Evolutionary conservation across 2,113 vertebrate species (phyloP).

Genomic region (Anolis carolinensis): DNA sequence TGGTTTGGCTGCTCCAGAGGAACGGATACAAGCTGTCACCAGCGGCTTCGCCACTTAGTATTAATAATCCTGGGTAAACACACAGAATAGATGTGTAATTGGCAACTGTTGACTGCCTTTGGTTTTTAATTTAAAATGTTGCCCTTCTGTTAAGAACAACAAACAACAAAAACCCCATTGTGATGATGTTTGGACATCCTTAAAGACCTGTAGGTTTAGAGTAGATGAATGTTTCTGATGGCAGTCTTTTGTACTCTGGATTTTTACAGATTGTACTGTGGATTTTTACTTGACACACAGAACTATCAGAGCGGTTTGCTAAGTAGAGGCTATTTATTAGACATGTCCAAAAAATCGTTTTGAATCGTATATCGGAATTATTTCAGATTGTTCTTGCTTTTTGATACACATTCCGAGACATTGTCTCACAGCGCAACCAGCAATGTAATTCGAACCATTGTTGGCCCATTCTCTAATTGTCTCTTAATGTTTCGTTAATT

Average conservation of each 20-base stretch:
- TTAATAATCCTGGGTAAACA: slow-evolving; percentile 10
- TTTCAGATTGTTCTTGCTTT: too few relatives aligned
- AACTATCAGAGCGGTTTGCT: too few relatives aligned
- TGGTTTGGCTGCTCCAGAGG: neutral
- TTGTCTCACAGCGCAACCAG: too few relatives aligned
- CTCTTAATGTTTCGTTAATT: too few relatives aligned
- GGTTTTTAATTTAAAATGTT: slow-evolving; percentile 1
- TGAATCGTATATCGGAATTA: too few relatives aligned
- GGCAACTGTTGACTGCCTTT: neutral
- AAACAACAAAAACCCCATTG: neutral
- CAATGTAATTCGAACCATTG: too few relatives aligned
- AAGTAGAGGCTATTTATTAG: too few relatives aligned
- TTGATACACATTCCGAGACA: too few relatives aligned
- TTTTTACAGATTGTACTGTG: neutral
- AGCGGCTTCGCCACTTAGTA: neutral
- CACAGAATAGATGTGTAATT: neutral
- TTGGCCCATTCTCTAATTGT: too few relatives aligned
- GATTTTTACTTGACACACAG: too few relatives aligned
- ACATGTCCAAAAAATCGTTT: too few relatives aligned
- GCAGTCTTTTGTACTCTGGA: neutral
- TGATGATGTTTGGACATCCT: slow-evolving; percentile 11
- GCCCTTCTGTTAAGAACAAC: slow-evolving; percentile 8
- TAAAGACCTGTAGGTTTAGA: slow-evolving; percentile 36
- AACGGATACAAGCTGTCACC: neutral
- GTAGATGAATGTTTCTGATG: neutral